These are phyloP conservation scores for Machimus atricapillus DNA, from an alignment of 2,888 invertebrate genomes.

Conservation along the genomic window DNA sequence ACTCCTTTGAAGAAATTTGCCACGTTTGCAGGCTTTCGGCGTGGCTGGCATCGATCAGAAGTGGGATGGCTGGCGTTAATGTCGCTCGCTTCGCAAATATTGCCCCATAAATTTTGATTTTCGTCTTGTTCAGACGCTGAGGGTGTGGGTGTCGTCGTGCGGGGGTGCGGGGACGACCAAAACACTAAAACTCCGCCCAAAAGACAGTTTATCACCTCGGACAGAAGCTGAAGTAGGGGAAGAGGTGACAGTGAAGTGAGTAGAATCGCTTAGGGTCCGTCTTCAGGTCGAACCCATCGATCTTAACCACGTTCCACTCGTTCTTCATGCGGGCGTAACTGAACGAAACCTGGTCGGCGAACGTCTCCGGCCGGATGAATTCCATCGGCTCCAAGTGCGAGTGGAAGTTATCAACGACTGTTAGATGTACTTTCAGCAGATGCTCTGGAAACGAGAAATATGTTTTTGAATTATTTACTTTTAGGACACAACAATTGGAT, in stretches of 20 bases:
- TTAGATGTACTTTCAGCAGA: conserved; percentile 82
- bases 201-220: conserved; percentile 65
- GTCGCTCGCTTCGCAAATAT: neutral
- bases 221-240: conserved; percentile 84
- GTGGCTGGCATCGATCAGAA: neutral
- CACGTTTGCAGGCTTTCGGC: neutral
- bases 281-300: conserved; percentile 81
- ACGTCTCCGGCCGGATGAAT: conserved; percentile 77
- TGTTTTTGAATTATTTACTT: conserved; percentile 50
- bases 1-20: neutral
- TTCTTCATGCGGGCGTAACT: conserved; percentile 82
- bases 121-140: neutral
- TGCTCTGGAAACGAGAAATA: conserved; percentile 67
- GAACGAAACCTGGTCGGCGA: conserved; percentile 88
- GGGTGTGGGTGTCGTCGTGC: neutral
- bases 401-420: conserved; percentile 89
- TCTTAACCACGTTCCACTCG: conserved; percentile 84
- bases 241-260: conserved; percentile 88
- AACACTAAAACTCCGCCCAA: neutral
- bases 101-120: conserved; percentile 28
- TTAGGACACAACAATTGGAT: conserved; percentile 39
- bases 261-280: conserved; percentile 88
- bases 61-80: neutral
- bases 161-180: neutral
- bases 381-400: conserved; percentile 95